phyloP scores from a whole-genome alignment of 2,113 vertebrate species.

The Dinomys branickii region DNA sequence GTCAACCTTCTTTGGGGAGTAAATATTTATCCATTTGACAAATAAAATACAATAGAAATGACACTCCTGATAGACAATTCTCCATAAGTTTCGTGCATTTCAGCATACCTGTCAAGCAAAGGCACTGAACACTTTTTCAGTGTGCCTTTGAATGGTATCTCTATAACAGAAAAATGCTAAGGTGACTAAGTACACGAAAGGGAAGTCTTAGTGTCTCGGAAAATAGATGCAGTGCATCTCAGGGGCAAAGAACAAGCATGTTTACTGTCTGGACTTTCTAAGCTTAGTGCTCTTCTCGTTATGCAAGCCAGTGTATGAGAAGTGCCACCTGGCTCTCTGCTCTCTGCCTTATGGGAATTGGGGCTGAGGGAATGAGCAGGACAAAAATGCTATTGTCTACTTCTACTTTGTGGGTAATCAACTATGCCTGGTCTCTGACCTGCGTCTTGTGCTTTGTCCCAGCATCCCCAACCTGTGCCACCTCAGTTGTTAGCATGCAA shows the following conservation, averaged over 20 bases:
- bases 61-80: neutral
- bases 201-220: neutral
- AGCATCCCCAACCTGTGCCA: neutral
- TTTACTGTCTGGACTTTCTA: neutral
- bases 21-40: neutral
- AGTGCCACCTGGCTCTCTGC: neutral
- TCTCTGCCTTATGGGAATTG: neutral
- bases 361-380: neutral
- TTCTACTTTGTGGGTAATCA: neutral
- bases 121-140: neutral
- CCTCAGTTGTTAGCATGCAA: neutral
- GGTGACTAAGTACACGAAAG: neutral
- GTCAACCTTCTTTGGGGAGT: neutral
- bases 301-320: neutral
- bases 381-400: neutral
- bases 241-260: neutral
- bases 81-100: neutral
- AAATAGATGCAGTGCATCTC: neutral
- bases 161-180: neutral
- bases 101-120: neutral
- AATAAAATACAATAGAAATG: neutral
- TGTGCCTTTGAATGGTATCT: neutral
- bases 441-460: neutral
- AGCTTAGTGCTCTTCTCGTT: neutral
- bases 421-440: too few relatives aligned